Evolutionary conservation across 2,113 vertebrate species (phyloP).

Genomic region (Theristicus caerulescens): DNA sequence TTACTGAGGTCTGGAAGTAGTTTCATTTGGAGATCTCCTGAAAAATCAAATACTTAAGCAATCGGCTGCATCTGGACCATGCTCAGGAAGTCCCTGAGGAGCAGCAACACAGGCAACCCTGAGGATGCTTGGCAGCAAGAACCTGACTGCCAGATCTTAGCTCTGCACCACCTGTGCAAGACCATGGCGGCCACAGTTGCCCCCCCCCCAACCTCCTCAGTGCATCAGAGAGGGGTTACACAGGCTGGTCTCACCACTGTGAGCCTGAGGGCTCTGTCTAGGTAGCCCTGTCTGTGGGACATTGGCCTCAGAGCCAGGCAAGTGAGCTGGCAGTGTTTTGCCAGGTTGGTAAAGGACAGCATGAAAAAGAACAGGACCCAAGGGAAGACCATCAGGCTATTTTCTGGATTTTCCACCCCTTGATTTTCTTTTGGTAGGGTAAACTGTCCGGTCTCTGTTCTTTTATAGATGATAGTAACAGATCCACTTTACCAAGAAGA

Average conservation of each 20-base stretch:
- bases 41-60: neutral
- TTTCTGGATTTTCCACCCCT: neutral
- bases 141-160: neutral
- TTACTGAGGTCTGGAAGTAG: neutral
- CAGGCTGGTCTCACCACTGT: neutral
- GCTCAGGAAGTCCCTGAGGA: neutral
- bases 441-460: neutral
- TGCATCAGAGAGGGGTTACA: neutral
- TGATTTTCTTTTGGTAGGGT: neutral
- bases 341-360: neutral
- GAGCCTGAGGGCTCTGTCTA: neutral
- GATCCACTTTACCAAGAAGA: neutral
- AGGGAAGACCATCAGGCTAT: neutral
- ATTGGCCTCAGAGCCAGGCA: neutral
- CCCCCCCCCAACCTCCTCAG: neutral
- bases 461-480: neutral
- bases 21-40: neutral
- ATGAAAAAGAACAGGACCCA: neutral
- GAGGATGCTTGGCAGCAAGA: neutral
- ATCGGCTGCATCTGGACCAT: neutral
- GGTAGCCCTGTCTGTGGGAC: neutral
- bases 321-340: neutral
- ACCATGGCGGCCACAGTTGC: neutral
- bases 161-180: neutral
- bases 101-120: neutral